Conservation (phyloP, 2,888 invertebrate genomes). For the Leptarthrus brevirostris region DNA sequence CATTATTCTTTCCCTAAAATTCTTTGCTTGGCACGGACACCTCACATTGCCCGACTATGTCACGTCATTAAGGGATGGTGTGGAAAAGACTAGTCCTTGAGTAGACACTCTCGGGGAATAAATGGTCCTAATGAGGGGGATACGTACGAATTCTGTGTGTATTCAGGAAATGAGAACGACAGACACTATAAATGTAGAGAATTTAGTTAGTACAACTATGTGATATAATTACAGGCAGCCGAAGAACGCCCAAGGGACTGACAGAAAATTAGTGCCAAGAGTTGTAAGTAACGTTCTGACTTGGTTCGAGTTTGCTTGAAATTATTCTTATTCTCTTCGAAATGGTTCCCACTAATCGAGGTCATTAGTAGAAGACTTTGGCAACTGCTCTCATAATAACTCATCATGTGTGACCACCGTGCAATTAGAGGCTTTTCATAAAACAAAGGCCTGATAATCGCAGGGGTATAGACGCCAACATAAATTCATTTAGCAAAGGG, state of each 20-base stretch:
- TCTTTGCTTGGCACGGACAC: constrained; percentile 51
- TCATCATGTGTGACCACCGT: constrained; percentile 43
- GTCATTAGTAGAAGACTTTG: constrained; percentile 63
- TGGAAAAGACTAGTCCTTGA: constrained; percentile 49
- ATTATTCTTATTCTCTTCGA: constrained; percentile 50
- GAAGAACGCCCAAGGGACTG: constrained; percentile 12
- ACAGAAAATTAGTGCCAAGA: constrained; percentile 39
- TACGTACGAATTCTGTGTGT: constrained; percentile 25
- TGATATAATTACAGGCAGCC: constrained; percentile 43
- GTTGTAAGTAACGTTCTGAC: constrained; percentile 22
- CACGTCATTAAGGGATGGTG: constrained; percentile 51
- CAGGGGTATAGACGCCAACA: background rate
- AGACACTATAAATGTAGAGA: constrained; percentile 7
- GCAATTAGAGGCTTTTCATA: constrained; percentile 47
- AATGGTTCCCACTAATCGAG: constrained; percentile 64
- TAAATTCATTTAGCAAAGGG: background rate
- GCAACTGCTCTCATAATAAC: constrained; percentile 35
- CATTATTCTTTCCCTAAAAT: constrained; percentile 51
- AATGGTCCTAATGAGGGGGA: constrained; percentile 52
- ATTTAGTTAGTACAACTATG: constrained; percentile 49
- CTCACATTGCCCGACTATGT: constrained; percentile 22
- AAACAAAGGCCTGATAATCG: constrained; percentile 39
- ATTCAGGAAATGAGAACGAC: constrained; percentile 10
- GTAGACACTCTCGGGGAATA: constrained; percentile 44
- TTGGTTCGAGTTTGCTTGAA: constrained; percentile 11